These are phyloP conservation scores for human DNA, from an alignment of 2,113 vertebrate genomes.

Conservation along the genomic window DNA sequence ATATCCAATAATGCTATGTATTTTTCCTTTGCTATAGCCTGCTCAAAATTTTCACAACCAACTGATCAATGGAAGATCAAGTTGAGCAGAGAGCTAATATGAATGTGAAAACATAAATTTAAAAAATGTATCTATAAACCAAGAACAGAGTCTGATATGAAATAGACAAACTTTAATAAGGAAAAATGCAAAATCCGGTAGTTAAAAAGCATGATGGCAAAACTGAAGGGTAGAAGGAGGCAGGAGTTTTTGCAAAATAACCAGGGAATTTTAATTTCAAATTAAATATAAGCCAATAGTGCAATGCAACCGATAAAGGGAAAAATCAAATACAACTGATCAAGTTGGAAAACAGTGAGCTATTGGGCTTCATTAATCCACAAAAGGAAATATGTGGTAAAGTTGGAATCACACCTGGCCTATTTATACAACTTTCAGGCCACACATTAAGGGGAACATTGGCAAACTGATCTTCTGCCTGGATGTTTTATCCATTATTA, in stretches of 20 bases:
- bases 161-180: not conserved
- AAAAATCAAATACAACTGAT: not conserved
- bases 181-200: not conserved
- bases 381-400: not conserved
- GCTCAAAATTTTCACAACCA: not conserved
- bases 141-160: not conserved
- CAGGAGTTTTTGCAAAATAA: not conserved
- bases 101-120: not conserved
- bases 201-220: not conserved
- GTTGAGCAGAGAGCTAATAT: not conserved
- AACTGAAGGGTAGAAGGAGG: not conserved
- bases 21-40: not conserved
- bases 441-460: not conserved
- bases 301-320: not conserved
- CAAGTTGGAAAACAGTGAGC: not conserved
- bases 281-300: not conserved
- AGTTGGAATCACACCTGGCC: not conserved
- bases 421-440: not conserved
- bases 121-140: not conserved
- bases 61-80: not conserved
- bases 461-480: not conserved
- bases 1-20: not conserved
- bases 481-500: not conserved
- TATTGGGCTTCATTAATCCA: not conserved
- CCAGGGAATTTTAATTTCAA: not conserved